Evolutionary conservation across 1,140 invertebrate species (phyloP).

Genomic region (Ectropis grisescens): DNA sequence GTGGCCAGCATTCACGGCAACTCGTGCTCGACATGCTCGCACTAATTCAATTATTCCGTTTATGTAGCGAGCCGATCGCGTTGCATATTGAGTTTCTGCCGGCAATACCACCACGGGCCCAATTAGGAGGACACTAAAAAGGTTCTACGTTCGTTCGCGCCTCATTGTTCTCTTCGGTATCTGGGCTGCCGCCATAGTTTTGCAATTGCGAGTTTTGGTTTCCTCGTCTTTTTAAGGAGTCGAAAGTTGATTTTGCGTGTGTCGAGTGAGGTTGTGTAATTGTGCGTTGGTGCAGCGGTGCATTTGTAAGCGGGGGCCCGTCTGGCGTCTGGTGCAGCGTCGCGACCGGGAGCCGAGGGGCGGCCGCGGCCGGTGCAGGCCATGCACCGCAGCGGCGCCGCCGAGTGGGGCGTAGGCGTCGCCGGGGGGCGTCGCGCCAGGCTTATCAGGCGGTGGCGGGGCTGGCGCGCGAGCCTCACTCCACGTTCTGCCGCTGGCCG

Average conservation of each 20-base stretch:
- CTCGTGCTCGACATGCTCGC: conserved; percentile 38
- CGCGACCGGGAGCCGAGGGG: conserved; percentile 34
- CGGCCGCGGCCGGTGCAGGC: conserved; percentile 49
- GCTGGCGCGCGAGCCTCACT: conserved; percentile 63
- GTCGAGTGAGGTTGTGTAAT: conserved; percentile 51
- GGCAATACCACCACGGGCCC: conserved; percentile 33
- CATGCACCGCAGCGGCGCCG: conserved; percentile 42
- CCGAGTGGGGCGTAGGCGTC: conserved; percentile 64
- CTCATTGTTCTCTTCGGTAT: conserved; percentile 56
- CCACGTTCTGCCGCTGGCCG: conserved; percentile 54
- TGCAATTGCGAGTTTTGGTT: conserved; percentile 36
- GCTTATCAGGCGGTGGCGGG: conserved; percentile 64
- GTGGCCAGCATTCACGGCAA: too few species aligned
- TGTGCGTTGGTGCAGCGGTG: conserved; percentile 56
- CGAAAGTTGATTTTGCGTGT: conserved; percentile 53
- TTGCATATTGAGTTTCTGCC: conserved; percentile 62
- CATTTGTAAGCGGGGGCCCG: conserved; percentile 52
- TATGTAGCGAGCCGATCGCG: conserved; percentile 54
- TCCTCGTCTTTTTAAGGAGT: conserved; percentile 63
- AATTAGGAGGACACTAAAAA: conserved; percentile 62
- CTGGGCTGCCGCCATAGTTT: conserved; percentile 46
- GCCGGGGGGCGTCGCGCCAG: conserved; percentile 64
- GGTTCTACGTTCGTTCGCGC: conserved; percentile 45
- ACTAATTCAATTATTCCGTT: conserved; percentile 64
- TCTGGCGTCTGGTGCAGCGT: conserved; percentile 31